Percentiles rank a stretch among this genome's conserved stretches.
These are phyloP conservation scores for Ectropis crepuscularia DNA, from an alignment of 2,888 invertebrate species.

Conservation along the genomic window DNA sequence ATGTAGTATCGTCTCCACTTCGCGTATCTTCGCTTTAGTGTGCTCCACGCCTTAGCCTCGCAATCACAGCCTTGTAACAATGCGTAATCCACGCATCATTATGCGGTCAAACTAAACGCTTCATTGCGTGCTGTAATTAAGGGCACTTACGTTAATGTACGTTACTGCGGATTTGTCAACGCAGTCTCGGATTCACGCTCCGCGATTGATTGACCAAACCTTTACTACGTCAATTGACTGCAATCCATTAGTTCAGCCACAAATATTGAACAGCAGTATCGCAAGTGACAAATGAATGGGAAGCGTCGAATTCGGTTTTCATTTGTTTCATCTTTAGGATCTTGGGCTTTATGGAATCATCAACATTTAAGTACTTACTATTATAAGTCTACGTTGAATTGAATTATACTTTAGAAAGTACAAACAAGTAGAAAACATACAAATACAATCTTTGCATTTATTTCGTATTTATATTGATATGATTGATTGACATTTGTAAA, in stretches of 20 bases:
- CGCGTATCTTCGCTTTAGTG: slow-evolving; percentile 4
- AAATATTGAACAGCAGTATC: background rate
- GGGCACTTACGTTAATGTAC: slow-evolving; percentile 40
- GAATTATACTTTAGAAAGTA: too few relatives aligned
- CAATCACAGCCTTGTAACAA: slow-evolving; percentile 28
- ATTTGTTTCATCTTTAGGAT: too few relatives aligned
- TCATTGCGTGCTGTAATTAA: slow-evolving; percentile 50
- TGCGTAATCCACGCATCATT: slow-evolving; percentile 33
- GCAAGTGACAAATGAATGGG: background rate
- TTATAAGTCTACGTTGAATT: too few relatives aligned
- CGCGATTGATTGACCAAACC: slow-evolving; percentile 28
- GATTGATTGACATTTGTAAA: too few relatives aligned
- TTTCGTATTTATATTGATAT: too few relatives aligned
- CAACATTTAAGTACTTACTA: too few relatives aligned
- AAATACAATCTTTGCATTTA: too few relatives aligned
- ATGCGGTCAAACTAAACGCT: slow-evolving; percentile 28
- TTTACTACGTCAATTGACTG: slow-evolving; percentile 10
- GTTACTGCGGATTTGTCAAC: slow-evolving; percentile 52
- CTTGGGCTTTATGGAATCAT: too few relatives aligned
- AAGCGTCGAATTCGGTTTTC: background rate
- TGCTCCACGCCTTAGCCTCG: slow-evolving; percentile 1
- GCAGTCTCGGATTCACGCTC: slow-evolving; percentile 55
- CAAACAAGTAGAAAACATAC: too few relatives aligned
- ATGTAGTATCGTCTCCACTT: too few relatives aligned
- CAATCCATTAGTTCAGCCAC: slow-evolving; percentile 7